Evolutionary conservation across 2,888 invertebrate species (phyloP).

Genomic region (Mythimna vitellina): DNA sequence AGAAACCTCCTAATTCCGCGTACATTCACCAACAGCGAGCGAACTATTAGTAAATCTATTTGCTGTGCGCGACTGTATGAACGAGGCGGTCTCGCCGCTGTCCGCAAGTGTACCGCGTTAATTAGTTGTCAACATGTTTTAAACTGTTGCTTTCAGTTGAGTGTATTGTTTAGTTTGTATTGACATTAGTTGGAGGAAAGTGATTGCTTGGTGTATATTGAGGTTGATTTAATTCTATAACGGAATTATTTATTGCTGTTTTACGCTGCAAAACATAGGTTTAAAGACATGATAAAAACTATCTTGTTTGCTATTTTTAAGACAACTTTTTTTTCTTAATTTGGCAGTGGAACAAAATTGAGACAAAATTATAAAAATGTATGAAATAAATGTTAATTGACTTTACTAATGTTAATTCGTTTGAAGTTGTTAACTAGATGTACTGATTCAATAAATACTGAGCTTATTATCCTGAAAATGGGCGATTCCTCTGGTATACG

Average conservation of each 20-base stretch:
- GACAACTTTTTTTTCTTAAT: too few species aligned
- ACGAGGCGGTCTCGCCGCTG: constrained; percentile 46
- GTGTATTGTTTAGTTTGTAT: constrained; percentile 27
- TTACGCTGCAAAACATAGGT: neutral
- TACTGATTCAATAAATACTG: too few species aligned
- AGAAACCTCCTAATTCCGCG: constrained; percentile 20
- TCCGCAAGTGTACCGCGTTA: constrained; percentile 60
- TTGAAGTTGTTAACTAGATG: too few species aligned
- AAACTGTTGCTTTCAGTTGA: constrained; percentile 57
- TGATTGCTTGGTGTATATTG: neutral
- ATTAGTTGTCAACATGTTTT: constrained; percentile 62
- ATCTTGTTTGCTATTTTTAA: too few species aligned
- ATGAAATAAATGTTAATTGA: too few species aligned
- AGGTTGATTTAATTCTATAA: neutral
- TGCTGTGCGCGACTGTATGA: constrained; percentile 33
- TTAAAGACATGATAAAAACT: neutral
- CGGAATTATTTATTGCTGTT: neutral
- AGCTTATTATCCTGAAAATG: too few species aligned
- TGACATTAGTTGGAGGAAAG: constrained; percentile 18
- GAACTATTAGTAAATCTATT: constrained; percentile 57
- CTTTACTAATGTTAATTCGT: too few species aligned
- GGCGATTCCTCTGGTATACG: too few species aligned
- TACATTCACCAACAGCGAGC: constrained; percentile 34
- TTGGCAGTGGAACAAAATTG: too few species aligned
- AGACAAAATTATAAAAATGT: too few species aligned